Percentiles rank a stretch among this genome's conserved stretches.
Conservation (phyloP, 2,797 vertebrate genomes). For the Microcaecilia unicolor region DNA sequence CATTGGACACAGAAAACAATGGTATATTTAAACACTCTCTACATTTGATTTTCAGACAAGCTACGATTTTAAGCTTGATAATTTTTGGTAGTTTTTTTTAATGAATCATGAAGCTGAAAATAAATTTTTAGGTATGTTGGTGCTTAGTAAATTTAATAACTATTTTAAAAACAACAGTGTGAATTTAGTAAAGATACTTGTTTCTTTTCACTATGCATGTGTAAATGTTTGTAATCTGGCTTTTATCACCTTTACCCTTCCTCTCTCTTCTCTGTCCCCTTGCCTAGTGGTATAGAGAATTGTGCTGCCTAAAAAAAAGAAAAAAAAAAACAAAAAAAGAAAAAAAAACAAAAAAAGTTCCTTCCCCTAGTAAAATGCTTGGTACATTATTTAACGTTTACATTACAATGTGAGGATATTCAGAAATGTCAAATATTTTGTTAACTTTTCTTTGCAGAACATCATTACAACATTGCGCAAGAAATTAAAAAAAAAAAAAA, state of each 20-base stretch:
- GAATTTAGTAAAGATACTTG: constrained; percentile 61
- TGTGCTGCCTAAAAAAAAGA: too few species aligned
- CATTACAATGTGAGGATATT: constrained; percentile 89
- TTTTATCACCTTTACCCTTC: constrained; percentile 42
- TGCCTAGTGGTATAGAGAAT: too few species aligned
- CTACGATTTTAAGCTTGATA: constrained; percentile 58
- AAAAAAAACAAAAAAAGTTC: too few species aligned
- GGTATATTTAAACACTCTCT: constrained; percentile 38
- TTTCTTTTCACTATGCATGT: constrained; percentile 75
- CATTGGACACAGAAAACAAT: constrained; percentile 42
- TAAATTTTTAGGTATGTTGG: constrained; percentile 64
- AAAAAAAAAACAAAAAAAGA: too few species aligned
- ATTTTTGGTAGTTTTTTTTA: constrained; percentile 64
- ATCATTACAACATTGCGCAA: too few species aligned
- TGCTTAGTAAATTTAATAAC: constrained; percentile 80
- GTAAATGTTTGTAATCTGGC: constrained; percentile 73
- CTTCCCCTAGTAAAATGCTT: constrained; percentile 51
- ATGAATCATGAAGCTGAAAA: constrained; percentile 67
- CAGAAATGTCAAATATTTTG: constrained; percentile 79
- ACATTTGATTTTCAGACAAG: constrained; percentile 56
- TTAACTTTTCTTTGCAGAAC: constrained; percentile 78
- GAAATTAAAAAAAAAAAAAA: constrained; percentile 59
- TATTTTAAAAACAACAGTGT: constrained; percentile 64
- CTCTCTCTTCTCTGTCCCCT: neutral
- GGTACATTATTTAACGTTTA: constrained; percentile 92